A percentile compares a stretch with the other conserved stretches of the same genome.
Conservation (phyloP, 2,113 vertebrate genomes). For the Puffinus mauretanicus region DNA sequence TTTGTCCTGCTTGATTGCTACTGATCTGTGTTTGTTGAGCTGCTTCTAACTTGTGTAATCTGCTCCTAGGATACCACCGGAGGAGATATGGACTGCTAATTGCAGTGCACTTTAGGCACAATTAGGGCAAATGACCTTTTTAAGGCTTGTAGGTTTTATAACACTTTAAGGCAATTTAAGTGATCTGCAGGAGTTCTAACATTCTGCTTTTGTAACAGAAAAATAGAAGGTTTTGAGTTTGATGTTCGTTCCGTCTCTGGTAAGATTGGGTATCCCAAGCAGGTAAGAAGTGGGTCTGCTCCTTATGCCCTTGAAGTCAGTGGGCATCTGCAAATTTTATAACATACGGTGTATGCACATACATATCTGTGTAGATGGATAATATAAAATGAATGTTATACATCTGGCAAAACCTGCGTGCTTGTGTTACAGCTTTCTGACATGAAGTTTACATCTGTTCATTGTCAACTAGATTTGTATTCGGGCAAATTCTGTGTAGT, state of each 20-base stretch:
- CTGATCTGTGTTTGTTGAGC: neutral
- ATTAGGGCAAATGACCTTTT: slow-evolving; percentile 18
- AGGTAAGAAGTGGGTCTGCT: neutral
- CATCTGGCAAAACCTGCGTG: neutral
- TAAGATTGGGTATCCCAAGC: neutral
- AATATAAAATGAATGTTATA: neutral
- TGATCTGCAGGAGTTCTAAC: neutral
- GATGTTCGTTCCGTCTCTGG: neutral
- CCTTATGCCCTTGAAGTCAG: neutral
- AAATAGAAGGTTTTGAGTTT: neutral
- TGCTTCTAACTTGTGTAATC: neutral
- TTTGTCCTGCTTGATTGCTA: neutral
- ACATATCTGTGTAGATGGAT: neutral
- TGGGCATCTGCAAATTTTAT: neutral
- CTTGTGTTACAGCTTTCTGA: neutral
- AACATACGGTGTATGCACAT: neutral
- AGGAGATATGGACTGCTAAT: neutral
- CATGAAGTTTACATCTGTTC: neutral
- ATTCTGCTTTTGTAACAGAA: neutral
- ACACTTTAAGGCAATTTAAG: neutral
- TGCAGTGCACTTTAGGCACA: neutral
- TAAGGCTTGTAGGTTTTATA: neutral
- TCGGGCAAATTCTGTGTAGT: neutral
- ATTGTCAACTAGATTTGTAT: neutral
- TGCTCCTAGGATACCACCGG: neutral